Evolutionary conservation across 2,888 invertebrate genomes (phyloP), one percentile per base, ranked within the genome.

Genomic region (Coenonympha arcania): DNA sequence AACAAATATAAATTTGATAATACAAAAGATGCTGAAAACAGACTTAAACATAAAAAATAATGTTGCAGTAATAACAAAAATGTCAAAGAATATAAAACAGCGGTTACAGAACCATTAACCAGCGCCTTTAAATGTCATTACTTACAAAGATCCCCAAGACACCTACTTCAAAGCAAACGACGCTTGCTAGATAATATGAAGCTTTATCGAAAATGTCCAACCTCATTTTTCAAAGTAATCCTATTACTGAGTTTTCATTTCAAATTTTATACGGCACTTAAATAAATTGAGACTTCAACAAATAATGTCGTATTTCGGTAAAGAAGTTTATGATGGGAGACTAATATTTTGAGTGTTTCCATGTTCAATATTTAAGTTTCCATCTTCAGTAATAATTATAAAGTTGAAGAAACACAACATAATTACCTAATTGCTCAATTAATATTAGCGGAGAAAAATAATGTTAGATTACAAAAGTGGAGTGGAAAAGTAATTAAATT

Each of bases 171-270:
- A 42, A 51, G 34, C 30, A 50, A 56, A 53, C 33, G 50, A 34
- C 39, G 50, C 44, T 49, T 9, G 15, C 22, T 13, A 44, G 31
- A 41, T n/a, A n/a, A n/a, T 39, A 31, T 19, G 33, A 28, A 22
- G 40, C 52, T 41, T n/a, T n/a, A 48, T 54, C 31, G 54, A 37
- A 52, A 47, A 42, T 46, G 39, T 36, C 16, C 49, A 41, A 20
- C 49, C 39, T 55, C 56, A 56, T 57, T 51, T 52, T 53, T 56
- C 56, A 56, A 52, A 45, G 48, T 54, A 50, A 53, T 54, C 46
- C 50, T 50, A 45, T 50, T 49, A 50, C 34, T 36, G 24, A 56
- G 16, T 52, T 54, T 48, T 44, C 37, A 33, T 26, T 59, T 49
- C 28, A 57, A 55, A 54, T 54, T 57, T 52, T 54, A 50, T 49